Evolutionary conservation across 92 coral and sea anemone genomes (phyloP), one percentile per base, ranked within the genome.

Genomic region (Heliopora coerulea): DNA sequence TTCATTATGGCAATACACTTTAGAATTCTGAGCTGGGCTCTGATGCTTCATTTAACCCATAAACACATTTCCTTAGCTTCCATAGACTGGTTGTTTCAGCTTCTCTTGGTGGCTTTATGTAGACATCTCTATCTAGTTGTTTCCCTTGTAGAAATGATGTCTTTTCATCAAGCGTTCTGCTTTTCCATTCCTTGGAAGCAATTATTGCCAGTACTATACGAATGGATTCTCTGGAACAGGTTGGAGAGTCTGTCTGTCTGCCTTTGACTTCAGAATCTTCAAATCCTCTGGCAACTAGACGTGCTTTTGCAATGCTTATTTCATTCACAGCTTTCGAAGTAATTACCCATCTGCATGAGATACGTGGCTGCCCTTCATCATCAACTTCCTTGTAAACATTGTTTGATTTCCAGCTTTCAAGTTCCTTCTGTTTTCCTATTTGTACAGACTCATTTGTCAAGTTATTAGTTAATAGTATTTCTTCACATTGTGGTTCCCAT

Each of bases 41-140:
- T n/a, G 66, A 60, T 0, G 66, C 66, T 32, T 60, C 66, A 28
- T 60, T 60, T 60, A 60, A 60, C 39, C 58, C 58, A 50, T 50
- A 50, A 17, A 50, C 58, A 32, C 66, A 60, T 32, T 60, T 60
- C 37, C 29, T 60, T 17, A 60, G 37, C 30, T 60, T 60, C 66
- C 66, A 60, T 1, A 60, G 42, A 32, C 66, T n/a, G 37, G 39
- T 28, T 60, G 66, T 27, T 9, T 60, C 40, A 25, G 66, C 66
- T 60, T 60, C 66, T 12, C n/a, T 60, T 25, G 66, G 37, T 25
- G 42, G 66, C 42, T 28, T 28, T 10, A 32, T 60, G 66, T 28
- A 28, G 5, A 28, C 66, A 29, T 60, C 42, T 60, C 66, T 60
- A 5, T 60, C 66, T 25, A 60, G 35, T 12, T 27, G 66, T 28